Base-by-base conservation (phyloP, 1,140 invertebrate species). In the Zophobas atratus region DNA sequence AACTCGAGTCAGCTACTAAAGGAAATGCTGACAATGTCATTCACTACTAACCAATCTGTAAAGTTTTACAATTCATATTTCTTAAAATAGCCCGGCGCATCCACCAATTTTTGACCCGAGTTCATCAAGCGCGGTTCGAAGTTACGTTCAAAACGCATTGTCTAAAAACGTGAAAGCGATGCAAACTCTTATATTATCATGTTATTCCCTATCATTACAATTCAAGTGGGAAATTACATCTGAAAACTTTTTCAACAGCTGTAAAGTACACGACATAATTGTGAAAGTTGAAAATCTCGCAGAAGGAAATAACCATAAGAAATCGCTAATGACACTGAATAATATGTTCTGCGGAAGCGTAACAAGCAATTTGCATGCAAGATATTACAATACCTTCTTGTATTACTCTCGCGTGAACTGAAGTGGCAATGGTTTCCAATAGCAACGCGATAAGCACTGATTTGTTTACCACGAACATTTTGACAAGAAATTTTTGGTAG, bases 351-450 rank as follows among this genome's bases (percentile, higher is more conserved):
- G 6, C 32, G 57, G 41, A 63, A 63, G 36, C 8, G 41, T 67
- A 67, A 67, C 32, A 67, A 46, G 60, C 60, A 67, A 67, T 67
- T 67, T 67, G n/a, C 39, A 67, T 67, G 60, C 60, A 67, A 67
- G 60, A 67, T 43, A 43, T 67, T 67, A 67, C 35, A 67, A 67
- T 73, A 73, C 71, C 71, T 73, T 73, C 71, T 55, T 73, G 71
- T 38, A 73, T 38, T 73, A 73, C 49, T 73, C 71, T 73, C 3
- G 48, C 71, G 33, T 55, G n/a, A 73, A 73, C 5, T 73, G 71
- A 32, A 35, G 34, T 48, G 49, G 35, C n/a, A 73, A 41, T 56
- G 36, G 34, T 73, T 36, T 56, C 36, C 49, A 55, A 73, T 56
- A 55, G 39, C n/a, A 73, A 51, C 46, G 51, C 71, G 55, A 73